Evolutionary conservation across 2,888 invertebrate species (phyloP).

Genomic region (Plusia festucae): DNA sequence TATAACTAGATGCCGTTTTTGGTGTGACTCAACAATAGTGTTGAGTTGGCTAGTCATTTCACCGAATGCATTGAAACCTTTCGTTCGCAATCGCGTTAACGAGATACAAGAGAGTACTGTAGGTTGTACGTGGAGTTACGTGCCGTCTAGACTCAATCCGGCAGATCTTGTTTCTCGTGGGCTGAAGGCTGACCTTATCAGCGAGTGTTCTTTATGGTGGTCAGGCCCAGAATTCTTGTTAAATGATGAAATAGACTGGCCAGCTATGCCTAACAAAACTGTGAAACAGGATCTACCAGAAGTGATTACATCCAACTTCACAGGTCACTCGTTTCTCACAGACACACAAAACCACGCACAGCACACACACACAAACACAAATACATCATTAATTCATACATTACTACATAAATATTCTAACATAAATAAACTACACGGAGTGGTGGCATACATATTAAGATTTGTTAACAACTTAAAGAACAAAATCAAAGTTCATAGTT

Average conservation of each 20-base stretch:
- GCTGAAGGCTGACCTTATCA: conserved; percentile 24
- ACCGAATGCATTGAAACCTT: no score
- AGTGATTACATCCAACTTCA: no score
- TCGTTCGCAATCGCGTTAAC: conserved; percentile 43
- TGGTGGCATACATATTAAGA: conserved; percentile 14
- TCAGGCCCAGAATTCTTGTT: conserved; percentile 33
- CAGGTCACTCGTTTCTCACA: no score
- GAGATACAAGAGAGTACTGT: conserved; percentile 53
- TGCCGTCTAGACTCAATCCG: conserved; percentile 11
- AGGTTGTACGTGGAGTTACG: conserved; percentile 48
- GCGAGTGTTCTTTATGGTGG: conserved; percentile 47
- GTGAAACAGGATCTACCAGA: conserved; percentile 22
- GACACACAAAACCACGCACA: no score
- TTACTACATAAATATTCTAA: conserved; percentile 19
- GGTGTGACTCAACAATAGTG: no score
- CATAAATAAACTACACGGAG: conserved; percentile 7
- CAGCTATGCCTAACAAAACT: conserved; percentile 8
- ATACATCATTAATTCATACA: conserved; percentile 11
- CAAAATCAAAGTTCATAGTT: no score
- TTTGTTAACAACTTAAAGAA: conserved; percentile 17
- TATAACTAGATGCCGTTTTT: no score
- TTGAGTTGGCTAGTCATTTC: no score
- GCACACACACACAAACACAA: not conserved
- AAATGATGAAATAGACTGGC: conserved; percentile 11
- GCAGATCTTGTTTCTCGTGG: no score